A percentile compares a stretch with the other conserved stretches of the same genome.
Evolutionary conservation across 1,140 invertebrate species (phyloP).

Genomic region (Danaus melanippus): DNA sequence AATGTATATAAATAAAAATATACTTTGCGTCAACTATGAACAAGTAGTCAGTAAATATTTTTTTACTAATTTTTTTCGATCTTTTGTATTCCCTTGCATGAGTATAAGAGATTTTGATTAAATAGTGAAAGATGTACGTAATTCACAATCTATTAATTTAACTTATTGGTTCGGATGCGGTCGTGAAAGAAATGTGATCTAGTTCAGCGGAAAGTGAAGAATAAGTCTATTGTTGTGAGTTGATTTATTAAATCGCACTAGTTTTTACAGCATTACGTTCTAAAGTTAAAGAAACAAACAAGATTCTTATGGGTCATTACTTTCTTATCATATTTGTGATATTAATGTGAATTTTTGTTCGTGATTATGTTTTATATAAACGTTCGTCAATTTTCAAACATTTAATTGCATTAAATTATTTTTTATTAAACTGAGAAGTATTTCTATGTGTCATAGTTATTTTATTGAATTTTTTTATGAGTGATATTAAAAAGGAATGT

Average conservation of each 20-base stretch:
- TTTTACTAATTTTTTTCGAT: no score
- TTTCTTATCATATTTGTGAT: constrained; percentile 2
- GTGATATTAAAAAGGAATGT: no score
- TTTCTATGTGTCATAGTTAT: no score
- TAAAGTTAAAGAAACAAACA: constrained; percentile 7
- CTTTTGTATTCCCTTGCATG: no score
- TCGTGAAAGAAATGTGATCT: constrained; percentile 54
- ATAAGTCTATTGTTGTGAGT: constrained; percentile 21
- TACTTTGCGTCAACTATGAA: not conserved
- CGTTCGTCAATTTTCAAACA: constrained; percentile 1
- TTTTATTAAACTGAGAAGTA: no score
- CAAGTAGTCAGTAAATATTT: not conserved
- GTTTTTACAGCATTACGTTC: not conserved
- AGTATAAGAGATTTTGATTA: constrained; percentile 22
- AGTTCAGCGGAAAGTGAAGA: constrained; percentile 36
- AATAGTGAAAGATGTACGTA: constrained; percentile 57
- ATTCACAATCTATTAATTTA: constrained; percentile 46
- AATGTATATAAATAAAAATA: constrained; percentile 14
- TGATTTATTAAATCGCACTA: constrained; percentile 6
- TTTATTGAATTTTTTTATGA: no score
- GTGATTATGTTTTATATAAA: not conserved
- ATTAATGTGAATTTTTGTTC: constrained; percentile 1
- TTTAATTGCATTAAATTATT: constrained; percentile 6
- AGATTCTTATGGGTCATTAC: constrained; percentile 6
- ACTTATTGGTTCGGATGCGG: constrained; percentile 35